These are phyloP conservation scores for Uromys caudimaculatus DNA, from an alignment of 2,797 vertebrate genomes.

Conservation along the genomic window DNA sequence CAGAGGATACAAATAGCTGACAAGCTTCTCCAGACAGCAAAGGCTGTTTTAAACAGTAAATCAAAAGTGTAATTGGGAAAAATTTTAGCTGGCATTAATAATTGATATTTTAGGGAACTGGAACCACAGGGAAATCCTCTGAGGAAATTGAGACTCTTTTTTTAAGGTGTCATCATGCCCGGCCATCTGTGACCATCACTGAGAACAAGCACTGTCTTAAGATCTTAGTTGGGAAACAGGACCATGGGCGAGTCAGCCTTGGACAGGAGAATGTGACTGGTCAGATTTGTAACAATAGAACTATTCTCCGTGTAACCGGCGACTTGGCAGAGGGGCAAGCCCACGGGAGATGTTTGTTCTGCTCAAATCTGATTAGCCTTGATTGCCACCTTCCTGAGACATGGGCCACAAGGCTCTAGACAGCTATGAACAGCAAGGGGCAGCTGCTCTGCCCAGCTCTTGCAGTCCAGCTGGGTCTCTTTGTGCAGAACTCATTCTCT, in stretches of 20 bases:
- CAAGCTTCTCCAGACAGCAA: background rate
- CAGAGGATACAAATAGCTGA: background rate
- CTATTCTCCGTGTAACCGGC: background rate
- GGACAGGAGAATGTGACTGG: background rate
- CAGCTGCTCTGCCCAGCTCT: too few species aligned
- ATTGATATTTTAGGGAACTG: background rate
- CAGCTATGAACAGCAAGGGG: background rate
- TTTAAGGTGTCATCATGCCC: rapidly evolving
- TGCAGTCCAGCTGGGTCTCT: too few species aligned
- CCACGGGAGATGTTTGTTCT: background rate
- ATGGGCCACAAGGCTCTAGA: background rate
- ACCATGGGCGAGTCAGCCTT: background rate
- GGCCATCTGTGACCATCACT: rapidly evolving
- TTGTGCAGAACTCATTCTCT: rapidly evolving
- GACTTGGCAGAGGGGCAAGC: background rate
- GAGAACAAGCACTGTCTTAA: background rate
- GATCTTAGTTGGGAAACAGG: background rate
- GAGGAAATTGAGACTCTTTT: background rate
- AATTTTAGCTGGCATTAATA: conserved; percentile 49
- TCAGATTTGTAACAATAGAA: background rate
- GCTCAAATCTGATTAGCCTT: background rate
- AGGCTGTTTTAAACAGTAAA: conserved; percentile 11
- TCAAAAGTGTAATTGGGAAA: conserved; percentile 25
- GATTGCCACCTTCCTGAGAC: background rate
- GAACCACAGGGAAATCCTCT: background rate